Base-by-base conservation (phyloP, 2,113 vertebrate genomes). In the Periophthalmus modestus region DNA sequence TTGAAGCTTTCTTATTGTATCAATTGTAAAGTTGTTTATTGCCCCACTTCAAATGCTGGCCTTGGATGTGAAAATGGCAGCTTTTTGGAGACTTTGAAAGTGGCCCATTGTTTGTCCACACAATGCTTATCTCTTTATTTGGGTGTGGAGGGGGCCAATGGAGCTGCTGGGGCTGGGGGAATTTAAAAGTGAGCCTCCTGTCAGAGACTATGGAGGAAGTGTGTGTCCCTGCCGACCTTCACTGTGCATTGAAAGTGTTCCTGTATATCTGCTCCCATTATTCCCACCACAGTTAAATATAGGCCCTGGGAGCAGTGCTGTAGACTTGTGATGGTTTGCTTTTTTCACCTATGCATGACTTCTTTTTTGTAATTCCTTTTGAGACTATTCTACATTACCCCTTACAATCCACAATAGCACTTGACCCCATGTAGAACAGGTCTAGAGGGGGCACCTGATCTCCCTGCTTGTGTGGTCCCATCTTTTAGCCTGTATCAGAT, bases 231-330 rank as follows among this genome's bases (percentile, higher is more conserved):
- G 85, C 84, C 89, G 91, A 92, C 93, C 93, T 94, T 93, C 85
- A 76, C 81, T 82, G 88, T 80, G 85, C 89, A 94, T 94, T 93
- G 91, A 94, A 92, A 93, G 92, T 93, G 92, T 94, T 94, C 93
- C 93, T 93, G 93, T 92, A 82, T 55, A 86, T 77, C 79, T 84
- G 79, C 77, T 84, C 79, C 72, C 78, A 86, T 82, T 88, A 89
- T 94, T 94, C 94, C 93, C 94, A 94, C 85, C 90, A 34, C 85
- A 82, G 91, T 92, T 94, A 94, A 94, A 94, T 94, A 93, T 94
- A 94, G 93, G 88, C 84, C 80, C 73, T 61, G 73, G 75, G 85
- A 86, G 89, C 23, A 90, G 81, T 93, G 91, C 89, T 90, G 92
- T 88, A 81, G 82, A 75, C 21, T 58, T 21, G 65, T 82, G 72